A percentile compares a stretch with the other conserved stretches of the same genome.
These are phyloP conservation scores for Scaptomyza pallida DNA, from an alignment of 1,140 invertebrate genomes.

Conservation along the genomic window DNA sequence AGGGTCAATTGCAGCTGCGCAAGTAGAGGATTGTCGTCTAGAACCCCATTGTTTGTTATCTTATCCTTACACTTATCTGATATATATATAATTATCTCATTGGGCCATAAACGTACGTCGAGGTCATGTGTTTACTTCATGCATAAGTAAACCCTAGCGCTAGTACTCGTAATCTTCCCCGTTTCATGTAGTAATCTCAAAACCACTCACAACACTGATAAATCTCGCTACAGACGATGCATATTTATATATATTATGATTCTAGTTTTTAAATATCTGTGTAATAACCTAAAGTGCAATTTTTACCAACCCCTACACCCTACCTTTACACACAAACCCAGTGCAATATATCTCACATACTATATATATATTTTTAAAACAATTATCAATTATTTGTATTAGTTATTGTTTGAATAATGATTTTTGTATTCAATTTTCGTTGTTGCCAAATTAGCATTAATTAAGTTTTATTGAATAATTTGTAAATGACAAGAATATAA, in stretches of 20 bases:
- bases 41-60: conserved; percentile 61
- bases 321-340: conserved; percentile 21
- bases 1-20: conserved; percentile 66
- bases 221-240: conserved; percentile 20
- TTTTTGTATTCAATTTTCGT: conserved; percentile 50
- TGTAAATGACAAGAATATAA: conserved; percentile 34
- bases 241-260: conserved; percentile 38
- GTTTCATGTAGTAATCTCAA: conserved; percentile 42
- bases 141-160: conserved; percentile 39
- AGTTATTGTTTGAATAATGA: conserved; percentile 1
- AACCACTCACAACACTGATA: conserved; percentile 8
- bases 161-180: conserved; percentile 47
- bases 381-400: conserved; percentile 11
- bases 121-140: conserved; percentile 43
- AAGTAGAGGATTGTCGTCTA: conserved; percentile 43
- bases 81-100: conserved; percentile 63
- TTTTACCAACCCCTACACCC: conserved; percentile 36
- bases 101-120: conserved; percentile 60
- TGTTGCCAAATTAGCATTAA: conserved; percentile 78
- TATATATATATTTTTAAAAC: conserved; percentile 39
- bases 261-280: conserved; percentile 59
- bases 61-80: conserved; percentile 44
- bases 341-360: conserved; percentile 67
- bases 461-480: conserved; percentile 68
- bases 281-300: conserved; percentile 72